Conservation (phyloP, 1,140 invertebrate genomes). For the Saccostrea echinata region DNA sequence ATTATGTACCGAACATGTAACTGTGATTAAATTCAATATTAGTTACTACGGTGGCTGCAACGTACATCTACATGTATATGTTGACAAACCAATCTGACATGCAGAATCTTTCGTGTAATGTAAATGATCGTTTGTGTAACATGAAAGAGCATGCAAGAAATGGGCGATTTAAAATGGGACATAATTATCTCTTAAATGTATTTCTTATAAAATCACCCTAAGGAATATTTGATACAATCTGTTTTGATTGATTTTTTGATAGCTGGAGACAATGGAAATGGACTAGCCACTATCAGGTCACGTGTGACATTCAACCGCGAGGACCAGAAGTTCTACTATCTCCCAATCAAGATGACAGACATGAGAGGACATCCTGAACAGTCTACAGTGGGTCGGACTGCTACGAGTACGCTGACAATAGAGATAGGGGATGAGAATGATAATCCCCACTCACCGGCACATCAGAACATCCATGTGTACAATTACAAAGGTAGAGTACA, state of each 20-base stretch:
- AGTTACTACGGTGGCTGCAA: no score
- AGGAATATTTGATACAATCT: no score
- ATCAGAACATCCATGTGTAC: constrained; percentile 97
- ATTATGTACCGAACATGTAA: no score
- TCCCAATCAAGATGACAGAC: constrained; percentile 75
- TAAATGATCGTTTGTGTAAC: no score
- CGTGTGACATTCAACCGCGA: constrained; percentile 92
- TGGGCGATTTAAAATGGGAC: no score
- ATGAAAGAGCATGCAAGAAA: no score
- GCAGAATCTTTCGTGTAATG: no score
- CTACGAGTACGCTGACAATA: constrained; percentile 95
- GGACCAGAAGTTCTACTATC: constrained; percentile 84
- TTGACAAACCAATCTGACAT: no score
- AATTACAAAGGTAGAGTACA: constrained; percentile 88
- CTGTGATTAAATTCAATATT: no score
- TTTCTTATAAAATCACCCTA: no score
- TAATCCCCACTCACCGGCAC: constrained; percentile 97
- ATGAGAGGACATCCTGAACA: constrained; percentile 61
- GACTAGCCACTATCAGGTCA: constrained; percentile 56
- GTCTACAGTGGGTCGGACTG: constrained; percentile 84
- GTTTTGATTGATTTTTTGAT: not conserved
- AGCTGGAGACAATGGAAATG: constrained; percentile 62
- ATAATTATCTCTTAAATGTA: no score
- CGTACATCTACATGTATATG: no score
- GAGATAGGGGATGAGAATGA: constrained; percentile 98